Percentiles rank a stretch among this genome's conserved stretches.
Conservation (phyloP, 2,797 vertebrate genomes). For the Peromyscus attwateri region DNA sequence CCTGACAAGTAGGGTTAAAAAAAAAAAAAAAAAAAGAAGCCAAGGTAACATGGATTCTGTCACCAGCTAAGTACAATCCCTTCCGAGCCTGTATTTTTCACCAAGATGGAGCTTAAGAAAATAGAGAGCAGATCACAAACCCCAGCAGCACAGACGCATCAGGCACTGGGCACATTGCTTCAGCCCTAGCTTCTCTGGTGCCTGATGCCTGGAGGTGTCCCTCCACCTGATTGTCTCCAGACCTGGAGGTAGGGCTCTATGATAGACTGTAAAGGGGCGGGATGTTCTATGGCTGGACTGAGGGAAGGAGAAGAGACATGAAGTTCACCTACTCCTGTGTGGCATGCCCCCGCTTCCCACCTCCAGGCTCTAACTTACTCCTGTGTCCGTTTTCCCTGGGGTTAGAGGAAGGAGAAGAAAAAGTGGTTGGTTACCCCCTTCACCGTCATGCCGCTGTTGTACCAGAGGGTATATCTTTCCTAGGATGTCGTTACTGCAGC, state of each 20-base stretch:
- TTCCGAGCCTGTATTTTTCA: not conserved
- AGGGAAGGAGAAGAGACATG: not conserved
- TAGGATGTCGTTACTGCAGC: not conserved
- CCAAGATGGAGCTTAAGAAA: not conserved
- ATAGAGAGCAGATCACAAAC: not conserved
- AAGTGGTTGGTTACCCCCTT: not conserved
- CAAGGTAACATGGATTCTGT: not conserved
- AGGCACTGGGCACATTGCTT: not conserved
- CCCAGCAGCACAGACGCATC: not conserved
- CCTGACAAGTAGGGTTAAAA: not conserved
- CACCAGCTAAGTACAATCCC: not conserved
- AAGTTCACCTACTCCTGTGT: fast-evolving
- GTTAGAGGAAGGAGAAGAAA: not conserved
- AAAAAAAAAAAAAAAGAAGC: not conserved
- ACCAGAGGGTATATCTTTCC: not conserved
- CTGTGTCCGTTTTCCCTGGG: not conserved
- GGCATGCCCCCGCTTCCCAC: not conserved
- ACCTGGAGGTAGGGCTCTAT: not conserved
- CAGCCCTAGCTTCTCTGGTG: not conserved
- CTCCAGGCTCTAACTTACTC: not conserved
- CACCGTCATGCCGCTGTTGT: not conserved
- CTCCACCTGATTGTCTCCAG: not conserved
- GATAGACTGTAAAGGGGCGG: not conserved
- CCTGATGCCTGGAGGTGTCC: not conserved
- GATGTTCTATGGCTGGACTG: not conserved